These are phyloP conservation scores for Bubo blakistoni DNA, from an alignment of 2,113 vertebrate species.

Conservation along the genomic window DNA sequence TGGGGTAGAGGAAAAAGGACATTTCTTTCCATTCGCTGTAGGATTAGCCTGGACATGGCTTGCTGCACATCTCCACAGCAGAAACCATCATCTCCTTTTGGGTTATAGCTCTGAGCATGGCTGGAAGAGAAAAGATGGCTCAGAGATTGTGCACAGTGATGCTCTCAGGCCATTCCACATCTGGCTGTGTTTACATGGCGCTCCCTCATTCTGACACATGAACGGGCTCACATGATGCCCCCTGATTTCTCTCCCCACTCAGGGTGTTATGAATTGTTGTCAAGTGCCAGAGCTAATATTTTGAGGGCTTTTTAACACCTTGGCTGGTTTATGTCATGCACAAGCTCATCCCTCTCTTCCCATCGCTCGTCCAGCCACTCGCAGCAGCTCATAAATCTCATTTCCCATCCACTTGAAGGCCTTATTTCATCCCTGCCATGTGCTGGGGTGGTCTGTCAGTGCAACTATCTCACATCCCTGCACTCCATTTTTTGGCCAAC, in stretches of 20 bases:
- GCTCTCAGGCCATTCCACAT: neutral
- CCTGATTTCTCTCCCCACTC: neutral
- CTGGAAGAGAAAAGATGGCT: neutral
- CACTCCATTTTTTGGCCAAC: neutral
- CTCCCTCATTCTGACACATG: neutral
- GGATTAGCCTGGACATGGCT: neutral
- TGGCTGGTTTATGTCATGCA: neutral
- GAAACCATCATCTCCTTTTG: neutral
- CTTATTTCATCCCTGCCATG: neutral
- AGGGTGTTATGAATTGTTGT: neutral
- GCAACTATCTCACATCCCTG: neutral
- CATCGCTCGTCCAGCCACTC: neutral
- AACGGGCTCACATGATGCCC: neutral
- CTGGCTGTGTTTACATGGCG: neutral
- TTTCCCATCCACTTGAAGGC: neutral
- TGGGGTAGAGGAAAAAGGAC: neutral
- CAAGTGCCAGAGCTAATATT: neutral
- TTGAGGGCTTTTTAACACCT: neutral
- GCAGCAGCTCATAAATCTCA: neutral
- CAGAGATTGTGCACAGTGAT: accelerated
- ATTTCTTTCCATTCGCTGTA: neutral
- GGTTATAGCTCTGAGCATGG: neutral
- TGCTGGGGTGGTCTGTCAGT: no score
- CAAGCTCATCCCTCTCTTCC: neutral
- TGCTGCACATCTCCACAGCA: neutral